A percentile compares a stretch with the other conserved stretches of the same genome.
These are phyloP conservation scores for Pteronura brasiliensis DNA, from an alignment of 2,113 vertebrate species.

Conservation along the genomic window DNA sequence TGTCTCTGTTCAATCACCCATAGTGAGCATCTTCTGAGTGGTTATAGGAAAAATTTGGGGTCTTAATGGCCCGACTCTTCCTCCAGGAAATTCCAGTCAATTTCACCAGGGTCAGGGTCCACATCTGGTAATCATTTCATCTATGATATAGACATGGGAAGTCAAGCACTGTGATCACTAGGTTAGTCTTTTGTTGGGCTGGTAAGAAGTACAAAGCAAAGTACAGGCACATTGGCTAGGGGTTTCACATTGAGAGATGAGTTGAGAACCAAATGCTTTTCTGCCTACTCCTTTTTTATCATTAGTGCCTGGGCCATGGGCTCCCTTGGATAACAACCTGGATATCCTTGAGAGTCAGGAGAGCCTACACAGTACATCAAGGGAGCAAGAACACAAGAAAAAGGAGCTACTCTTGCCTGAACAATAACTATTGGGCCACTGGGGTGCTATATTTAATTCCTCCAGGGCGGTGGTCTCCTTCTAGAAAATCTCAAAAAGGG, in stretches of 20 bases:
- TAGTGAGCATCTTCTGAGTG: background rate
- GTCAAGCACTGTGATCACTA: background rate
- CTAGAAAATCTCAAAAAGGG: background rate
- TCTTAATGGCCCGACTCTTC: background rate
- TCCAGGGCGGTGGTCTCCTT: background rate
- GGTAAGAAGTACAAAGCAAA: background rate
- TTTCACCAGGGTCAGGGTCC: background rate
- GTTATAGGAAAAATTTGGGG: background rate
- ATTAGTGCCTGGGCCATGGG: background rate
- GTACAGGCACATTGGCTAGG: background rate
- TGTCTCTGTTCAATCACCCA: background rate
- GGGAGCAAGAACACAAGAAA: background rate
- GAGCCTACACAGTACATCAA: background rate
- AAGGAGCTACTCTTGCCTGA: accelerated
- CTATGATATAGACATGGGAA: background rate
- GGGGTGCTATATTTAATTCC: background rate
- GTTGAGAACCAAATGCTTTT: background rate
- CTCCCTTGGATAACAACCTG: background rate
- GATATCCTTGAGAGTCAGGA: background rate
- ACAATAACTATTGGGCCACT: no score
- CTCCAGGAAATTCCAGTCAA: background rate
- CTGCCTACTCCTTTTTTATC: background rate
- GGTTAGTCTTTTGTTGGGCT: background rate
- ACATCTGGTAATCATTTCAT: background rate
- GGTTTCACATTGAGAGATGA: background rate